Evolutionary conservation across 2,113 vertebrate genomes (phyloP).

Genomic region (Podarcis muralis): DNA sequence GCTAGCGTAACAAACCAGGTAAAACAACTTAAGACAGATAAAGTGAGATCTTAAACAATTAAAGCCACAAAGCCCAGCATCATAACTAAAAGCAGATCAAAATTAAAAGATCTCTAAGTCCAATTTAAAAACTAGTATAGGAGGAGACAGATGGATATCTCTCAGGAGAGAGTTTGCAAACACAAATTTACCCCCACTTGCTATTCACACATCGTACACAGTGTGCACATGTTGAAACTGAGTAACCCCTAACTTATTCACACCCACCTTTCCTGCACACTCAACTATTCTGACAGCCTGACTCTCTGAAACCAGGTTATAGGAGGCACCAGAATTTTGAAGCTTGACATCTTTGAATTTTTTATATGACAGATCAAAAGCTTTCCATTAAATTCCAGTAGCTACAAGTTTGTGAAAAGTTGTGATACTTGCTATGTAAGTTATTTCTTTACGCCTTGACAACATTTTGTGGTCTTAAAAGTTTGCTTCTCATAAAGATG

Average conservation of each 20-base stretch:
- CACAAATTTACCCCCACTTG: background rate
- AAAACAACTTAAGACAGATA: background rate
- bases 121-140: background rate
- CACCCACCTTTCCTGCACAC: too few relatives aligned
- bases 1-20: background rate
- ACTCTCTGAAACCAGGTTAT: background rate
- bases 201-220: background rate
- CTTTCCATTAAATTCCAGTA: background rate
- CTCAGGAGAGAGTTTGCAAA: background rate
- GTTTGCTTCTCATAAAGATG: too few relatives aligned
- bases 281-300: background rate
- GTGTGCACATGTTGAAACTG: background rate
- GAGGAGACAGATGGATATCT: background rate
- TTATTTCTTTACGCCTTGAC: conserved; percentile 20
- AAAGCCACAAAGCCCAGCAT: too few relatives aligned
- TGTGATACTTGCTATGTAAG: background rate
- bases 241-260: background rate
- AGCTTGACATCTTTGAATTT: background rate
- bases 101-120: background rate
- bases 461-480: conserved; percentile 11
- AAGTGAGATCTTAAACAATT: too few relatives aligned
- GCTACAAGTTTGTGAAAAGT: background rate
- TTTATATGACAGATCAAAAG: background rate
- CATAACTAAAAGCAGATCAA: background rate
- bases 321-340: background rate